Evolutionary conservation across 2,888 invertebrate species (phyloP).

Genomic region (Isoperla grammatica): DNA sequence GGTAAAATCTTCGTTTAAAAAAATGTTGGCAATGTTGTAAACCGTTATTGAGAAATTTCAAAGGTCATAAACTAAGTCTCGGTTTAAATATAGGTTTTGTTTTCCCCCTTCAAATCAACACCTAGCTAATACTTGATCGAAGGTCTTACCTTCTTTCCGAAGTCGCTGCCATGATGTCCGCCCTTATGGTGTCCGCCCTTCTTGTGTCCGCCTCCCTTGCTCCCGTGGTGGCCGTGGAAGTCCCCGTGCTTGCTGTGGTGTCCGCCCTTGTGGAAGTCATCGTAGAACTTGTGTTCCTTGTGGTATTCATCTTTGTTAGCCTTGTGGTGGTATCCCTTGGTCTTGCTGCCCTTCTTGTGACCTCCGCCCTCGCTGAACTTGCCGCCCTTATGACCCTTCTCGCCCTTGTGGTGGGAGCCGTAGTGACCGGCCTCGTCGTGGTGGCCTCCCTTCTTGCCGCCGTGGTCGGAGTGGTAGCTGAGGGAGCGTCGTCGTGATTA

Average conservation of each 20-base stretch:
- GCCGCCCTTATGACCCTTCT: constrained; percentile 60
- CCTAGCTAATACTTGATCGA: too few relatives aligned
- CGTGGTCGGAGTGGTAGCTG: constrained; percentile 55
- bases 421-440: constrained; percentile 59
- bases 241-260: constrained; percentile 71
- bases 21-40: too few relatives aligned
- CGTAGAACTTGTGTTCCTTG: constrained; percentile 78
- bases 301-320: constrained; percentile 77
- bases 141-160: constrained; percentile 63
- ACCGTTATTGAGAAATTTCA: too few relatives aligned
- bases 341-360: constrained; percentile 71
- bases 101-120: too few relatives aligned
- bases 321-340: constrained; percentile 72
- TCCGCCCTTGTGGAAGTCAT: constrained; percentile 77
- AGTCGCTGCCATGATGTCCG: constrained; percentile 71
- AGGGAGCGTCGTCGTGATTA: too few relatives aligned
- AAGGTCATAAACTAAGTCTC: too few relatives aligned
- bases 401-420: constrained; percentile 61
- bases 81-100: too few relatives aligned
- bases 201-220: constrained; percentile 70
- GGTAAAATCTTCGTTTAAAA: too few relatives aligned
- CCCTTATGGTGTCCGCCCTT: constrained; percentile 75
- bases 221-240: constrained; percentile 70
- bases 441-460: constrained; percentile 57
- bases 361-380: constrained; percentile 70